Base-by-base conservation (phyloP, 2,888 invertebrate species). In the Creontiades dilutus region DNA sequence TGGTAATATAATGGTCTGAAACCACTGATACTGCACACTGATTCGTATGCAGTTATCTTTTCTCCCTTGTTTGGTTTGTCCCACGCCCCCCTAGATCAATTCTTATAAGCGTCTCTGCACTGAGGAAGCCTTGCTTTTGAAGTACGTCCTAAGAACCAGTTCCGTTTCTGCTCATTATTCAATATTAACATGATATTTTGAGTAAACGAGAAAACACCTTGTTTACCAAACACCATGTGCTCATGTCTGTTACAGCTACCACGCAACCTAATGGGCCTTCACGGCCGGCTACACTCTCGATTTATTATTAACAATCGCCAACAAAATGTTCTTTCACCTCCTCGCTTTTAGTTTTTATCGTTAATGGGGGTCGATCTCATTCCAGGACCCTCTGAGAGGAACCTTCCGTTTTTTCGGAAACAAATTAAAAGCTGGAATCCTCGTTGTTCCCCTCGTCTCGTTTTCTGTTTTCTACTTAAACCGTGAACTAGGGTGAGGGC, bases 401-500 rank as follows among this genome's bases (percentile, higher is more conserved):
- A 68, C 19, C 68, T 68, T 68, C 68, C 68, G 68, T 68, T 68
- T 68, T 68, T 68, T 68, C 23, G 68, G 68, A 68, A 68, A 68
- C 68, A 68, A 68, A 68, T 68, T 68, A 68, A 68, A 68, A 68
- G 68, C 57, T 5, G 57, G 23, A 13, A 27, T 23, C 68, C 68
- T 68, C 23, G 19, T 37, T 80, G 37, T 46, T 13, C 12, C 46
- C 46, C 11, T 12, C 46, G 46, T 46, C 37, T 16, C 7, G 46
- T 80, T 80, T 80, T 80, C 16, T 16, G 48, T 80, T 80, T 68
- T 68, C 12, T 68, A 68, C 23, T 68, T 68, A 68, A 68, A 68
- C 68, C 68, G 68, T 68, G 68, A 68, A 68, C 23, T 19, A 7
- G 68, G 16, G 52, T 13, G 7, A 27, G 11, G 68, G 68, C 11